Base-by-base conservation (phyloP, 2,113 vertebrate genomes). In the Carassius gibelio region DNA sequence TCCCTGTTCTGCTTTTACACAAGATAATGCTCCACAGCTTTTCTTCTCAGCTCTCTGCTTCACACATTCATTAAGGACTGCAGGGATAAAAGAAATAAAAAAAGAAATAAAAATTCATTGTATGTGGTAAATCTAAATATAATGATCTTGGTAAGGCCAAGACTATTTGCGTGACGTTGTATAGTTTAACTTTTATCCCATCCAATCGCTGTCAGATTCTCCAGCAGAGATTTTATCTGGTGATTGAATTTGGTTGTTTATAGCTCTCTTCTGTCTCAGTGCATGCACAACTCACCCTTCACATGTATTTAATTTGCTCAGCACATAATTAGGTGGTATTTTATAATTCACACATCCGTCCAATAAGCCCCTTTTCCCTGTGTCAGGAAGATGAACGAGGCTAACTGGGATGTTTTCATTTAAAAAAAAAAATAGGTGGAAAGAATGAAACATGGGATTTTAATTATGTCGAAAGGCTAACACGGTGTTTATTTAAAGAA, bases 231-330 rank as follows among this genome's bases (percentile, higher is more conserved):
- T 77, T 77, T 77, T 57, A 17, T 57, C 75, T 21, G 4, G 4
- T 57, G 36, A 77, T 77, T 77, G 75, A 77, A 57, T 77, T 77
- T 36, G 52, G 50, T 77, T 77, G 75, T 77, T 77, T 77, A 59
- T 77, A 50, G 50, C 50, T 57, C 15, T 19, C 36, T 77, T 77
- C 75, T 36, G 75, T 34, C 26, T 57, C 75, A 6, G 15, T 57
- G 75, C 26, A 17, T 57, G 26, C 30, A 76, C 52, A 8, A n/a
- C 50, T 77, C 52, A 75, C 23, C 48, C 74, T 75, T 75, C 74
- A 75, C 64, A 34, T 30, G 8, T 23, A 59, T 59, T 36, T 17
- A 30, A 77, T 77, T 17, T 15, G 1, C 52, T 36, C 30, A 34
- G 4, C 75, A 19, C 50, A 77, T 77, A 17, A 77, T 57, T 55